These are phyloP conservation scores for Pollenia labialis DNA, from an alignment of 2,888 invertebrate species.

Conservation along the genomic window DNA sequence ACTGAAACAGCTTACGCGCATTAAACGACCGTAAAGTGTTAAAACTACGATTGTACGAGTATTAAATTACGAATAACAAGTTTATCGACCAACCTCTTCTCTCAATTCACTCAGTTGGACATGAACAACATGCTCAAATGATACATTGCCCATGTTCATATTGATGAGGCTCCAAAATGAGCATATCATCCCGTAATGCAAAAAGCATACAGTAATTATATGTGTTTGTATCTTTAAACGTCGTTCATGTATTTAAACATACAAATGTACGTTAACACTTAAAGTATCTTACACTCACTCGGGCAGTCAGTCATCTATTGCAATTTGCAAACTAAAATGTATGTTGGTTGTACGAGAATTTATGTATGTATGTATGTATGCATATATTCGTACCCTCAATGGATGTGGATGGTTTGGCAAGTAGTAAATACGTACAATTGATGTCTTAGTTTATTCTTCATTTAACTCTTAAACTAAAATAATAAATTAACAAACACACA, in stretches of 20 bases:
- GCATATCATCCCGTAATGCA: background rate
- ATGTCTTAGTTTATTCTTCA: too few species aligned
- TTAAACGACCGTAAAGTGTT: slow-evolving; percentile 52
- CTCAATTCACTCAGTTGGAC: background rate
- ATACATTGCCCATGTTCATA: background rate
- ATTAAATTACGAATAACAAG: slow-evolving; percentile 38
- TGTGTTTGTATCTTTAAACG: background rate
- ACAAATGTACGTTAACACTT: too few species aligned
- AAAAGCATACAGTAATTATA: background rate
- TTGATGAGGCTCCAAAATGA: slow-evolving; percentile 2
- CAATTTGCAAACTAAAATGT: slow-evolving; percentile 3
- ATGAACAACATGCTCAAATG: background rate
- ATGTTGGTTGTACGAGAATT: too few species aligned
- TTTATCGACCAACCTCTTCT: background rate
- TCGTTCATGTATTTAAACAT: background rate
- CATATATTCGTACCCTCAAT: background rate
- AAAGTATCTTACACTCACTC: too few species aligned
- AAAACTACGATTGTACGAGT: slow-evolving; percentile 39
- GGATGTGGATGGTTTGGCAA: background rate
- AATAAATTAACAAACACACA: too few species aligned
- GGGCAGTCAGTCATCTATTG: background rate
- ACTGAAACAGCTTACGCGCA: slow-evolving; percentile 57
- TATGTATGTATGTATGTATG: too few species aligned
- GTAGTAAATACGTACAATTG: background rate
- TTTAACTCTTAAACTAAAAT: too few species aligned